These are phyloP conservation scores for Drosophila birchii DNA, from an alignment of 2,888 invertebrate genomes.

Conservation along the genomic window DNA sequence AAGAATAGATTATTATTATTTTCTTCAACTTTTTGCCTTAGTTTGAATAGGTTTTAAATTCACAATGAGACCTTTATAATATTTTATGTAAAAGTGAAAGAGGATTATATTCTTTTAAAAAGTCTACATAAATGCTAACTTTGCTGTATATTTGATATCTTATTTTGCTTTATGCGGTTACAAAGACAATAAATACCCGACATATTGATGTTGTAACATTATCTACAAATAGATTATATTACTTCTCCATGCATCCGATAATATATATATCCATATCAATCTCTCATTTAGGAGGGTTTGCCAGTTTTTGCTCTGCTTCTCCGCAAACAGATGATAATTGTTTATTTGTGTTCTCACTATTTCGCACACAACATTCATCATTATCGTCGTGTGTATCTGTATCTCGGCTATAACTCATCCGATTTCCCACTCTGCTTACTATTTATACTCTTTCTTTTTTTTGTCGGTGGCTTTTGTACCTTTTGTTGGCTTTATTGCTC, in stretches of 20 bases:
- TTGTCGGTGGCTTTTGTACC: constrained; percentile 42
- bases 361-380: constrained; percentile 27
- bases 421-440: constrained; percentile 1
- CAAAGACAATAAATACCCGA: neutral
- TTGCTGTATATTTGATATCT: neutral
- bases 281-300: constrained; percentile 7
- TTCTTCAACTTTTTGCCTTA: neutral
- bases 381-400: constrained; percentile 39
- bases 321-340: constrained; percentile 38
- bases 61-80: too few relatives aligned
- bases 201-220: neutral
- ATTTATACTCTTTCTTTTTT: constrained; percentile 9
- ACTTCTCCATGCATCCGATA: neutral
- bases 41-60: neutral
- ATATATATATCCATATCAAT: constrained; percentile 25
- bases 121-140: neutral
- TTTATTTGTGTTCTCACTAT: constrained; percentile 41
- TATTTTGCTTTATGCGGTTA: neutral
- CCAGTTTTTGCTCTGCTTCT: constrained; percentile 10
- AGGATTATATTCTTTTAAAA: neutral
- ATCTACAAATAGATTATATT: neutral
- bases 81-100: too few relatives aligned
- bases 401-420: constrained; percentile 37
- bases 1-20: neutral
- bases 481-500: constrained; percentile 35